These are phyloP conservation scores for Nibea albiflora DNA, from an alignment of 2,113 vertebrate species.

Conservation along the genomic window DNA sequence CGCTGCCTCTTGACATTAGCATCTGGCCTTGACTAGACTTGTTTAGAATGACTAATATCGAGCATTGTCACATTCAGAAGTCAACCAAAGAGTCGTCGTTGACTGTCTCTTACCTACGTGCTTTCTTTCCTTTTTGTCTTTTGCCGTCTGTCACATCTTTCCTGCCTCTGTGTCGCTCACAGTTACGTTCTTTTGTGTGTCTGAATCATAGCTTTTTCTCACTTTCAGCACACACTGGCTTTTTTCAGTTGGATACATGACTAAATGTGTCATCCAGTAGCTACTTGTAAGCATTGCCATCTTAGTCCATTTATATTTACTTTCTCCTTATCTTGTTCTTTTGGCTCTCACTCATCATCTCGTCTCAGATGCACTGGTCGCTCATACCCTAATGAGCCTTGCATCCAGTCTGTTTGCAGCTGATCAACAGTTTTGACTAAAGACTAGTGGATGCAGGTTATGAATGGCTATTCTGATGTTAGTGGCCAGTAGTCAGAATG, in stretches of 20 bases:
- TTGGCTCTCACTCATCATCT: slow-evolving; percentile 7
- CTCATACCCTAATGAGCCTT: slow-evolving; percentile 19
- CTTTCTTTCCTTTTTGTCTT: neutral
- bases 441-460: neutral
- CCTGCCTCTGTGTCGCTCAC: neutral
- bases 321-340: neutral
- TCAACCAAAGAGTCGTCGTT: slow-evolving; percentile 8
- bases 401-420: neutral
- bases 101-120: neutral
- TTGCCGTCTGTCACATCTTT: neutral
- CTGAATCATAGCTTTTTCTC: neutral
- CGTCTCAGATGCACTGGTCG: neutral
- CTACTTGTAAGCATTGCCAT: neutral
- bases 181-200: neutral
- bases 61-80: slow-evolving; percentile 30
- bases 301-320: neutral
- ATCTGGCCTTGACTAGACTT: slow-evolving; percentile 1
- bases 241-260: neutral
- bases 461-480: neutral
- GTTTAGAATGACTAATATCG: slow-evolving; percentile 24
- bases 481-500: slow-evolving; percentile 9
- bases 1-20: slow-evolving; percentile 4
- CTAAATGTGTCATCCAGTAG: neutral
- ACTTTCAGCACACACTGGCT: neutral
- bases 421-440: slow-evolving; percentile 13